Evolutionary conservation across 2,888 invertebrate genomes (phyloP).

Genomic region (Drosophila gaucha): DNA sequence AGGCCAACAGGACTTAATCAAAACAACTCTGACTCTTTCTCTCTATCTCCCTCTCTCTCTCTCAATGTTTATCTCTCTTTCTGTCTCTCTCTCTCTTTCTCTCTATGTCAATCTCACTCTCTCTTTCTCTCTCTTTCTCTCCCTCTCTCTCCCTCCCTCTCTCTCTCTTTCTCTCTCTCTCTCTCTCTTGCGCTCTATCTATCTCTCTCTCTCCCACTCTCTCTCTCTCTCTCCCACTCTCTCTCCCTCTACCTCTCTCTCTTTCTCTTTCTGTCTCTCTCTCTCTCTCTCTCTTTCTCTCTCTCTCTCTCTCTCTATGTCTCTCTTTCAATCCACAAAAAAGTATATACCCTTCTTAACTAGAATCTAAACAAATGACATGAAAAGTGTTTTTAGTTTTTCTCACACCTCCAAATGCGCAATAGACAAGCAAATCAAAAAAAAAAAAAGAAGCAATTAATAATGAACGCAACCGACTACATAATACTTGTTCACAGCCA

Average conservation of each 20-base stretch:
- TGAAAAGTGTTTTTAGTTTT: constrained; percentile 22
- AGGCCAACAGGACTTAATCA: too few species aligned
- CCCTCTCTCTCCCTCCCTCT: neutral
- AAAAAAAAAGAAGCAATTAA: neutral
- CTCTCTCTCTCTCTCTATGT: too few species aligned
- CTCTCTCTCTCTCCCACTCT: too few species aligned
- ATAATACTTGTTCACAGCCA: neutral
- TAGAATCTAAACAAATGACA: constrained; percentile 2
- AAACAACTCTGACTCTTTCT: too few species aligned
- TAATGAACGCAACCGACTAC: neutral
- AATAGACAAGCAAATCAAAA: neutral
- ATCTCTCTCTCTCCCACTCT: too few species aligned
- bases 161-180: neutral
- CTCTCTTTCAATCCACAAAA: neutral
- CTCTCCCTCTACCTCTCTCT: neutral
- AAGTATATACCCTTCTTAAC: neutral
- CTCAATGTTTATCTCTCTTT: too few species aligned
- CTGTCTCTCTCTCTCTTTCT: neutral
- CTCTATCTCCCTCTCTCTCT: too few species aligned
- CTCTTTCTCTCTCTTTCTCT: neutral
- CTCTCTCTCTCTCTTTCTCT: too few species aligned
- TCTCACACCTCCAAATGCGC: constrained; percentile 3
- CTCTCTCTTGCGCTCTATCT: neutral
- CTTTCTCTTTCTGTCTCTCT: too few species aligned
- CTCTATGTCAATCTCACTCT: neutral